These are phyloP conservation scores for Morphnarchus princeps DNA, from an alignment of 2,113 vertebrate species.

Conservation along the genomic window DNA sequence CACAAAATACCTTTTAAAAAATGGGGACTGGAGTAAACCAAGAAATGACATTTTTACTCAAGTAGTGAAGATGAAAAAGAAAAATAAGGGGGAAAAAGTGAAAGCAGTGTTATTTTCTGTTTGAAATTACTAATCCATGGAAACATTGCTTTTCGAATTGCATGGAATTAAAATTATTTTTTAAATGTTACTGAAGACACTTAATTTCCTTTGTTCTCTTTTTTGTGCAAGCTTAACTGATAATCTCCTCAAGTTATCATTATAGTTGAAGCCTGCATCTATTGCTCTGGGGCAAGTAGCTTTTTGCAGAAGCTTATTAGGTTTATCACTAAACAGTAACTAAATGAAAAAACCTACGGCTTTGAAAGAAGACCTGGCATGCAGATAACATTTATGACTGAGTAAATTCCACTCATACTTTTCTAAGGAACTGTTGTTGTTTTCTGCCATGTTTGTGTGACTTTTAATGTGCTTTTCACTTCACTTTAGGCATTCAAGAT, in stretches of 20 bases:
- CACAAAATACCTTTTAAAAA: background rate
- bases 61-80: background rate
- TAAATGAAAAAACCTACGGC: background rate
- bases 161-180: background rate
- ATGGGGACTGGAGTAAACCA: background rate
- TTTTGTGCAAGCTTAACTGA: background rate
- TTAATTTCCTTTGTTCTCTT: background rate
- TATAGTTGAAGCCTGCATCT: background rate
- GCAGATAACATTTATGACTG: background rate
- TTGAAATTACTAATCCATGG: background rate
- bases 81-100: background rate
- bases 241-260: background rate
- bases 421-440: background rate
- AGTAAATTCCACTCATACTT: background rate
- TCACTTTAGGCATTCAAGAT: background rate
- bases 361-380: constrained; percentile 9
- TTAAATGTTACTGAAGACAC: background rate
- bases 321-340: background rate
- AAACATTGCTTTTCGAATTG: background rate
- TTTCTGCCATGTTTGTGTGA: background rate
- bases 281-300: background rate
- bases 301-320: constrained; percentile 1
- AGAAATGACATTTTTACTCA: background rate
- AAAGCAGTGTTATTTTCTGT: background rate
- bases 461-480: background rate